Percentiles rank a stretch among this genome's conserved stretches.
Evolutionary conservation across 2,113 vertebrate genomes (phyloP).

Genomic region (Phaethon lepturus): DNA sequence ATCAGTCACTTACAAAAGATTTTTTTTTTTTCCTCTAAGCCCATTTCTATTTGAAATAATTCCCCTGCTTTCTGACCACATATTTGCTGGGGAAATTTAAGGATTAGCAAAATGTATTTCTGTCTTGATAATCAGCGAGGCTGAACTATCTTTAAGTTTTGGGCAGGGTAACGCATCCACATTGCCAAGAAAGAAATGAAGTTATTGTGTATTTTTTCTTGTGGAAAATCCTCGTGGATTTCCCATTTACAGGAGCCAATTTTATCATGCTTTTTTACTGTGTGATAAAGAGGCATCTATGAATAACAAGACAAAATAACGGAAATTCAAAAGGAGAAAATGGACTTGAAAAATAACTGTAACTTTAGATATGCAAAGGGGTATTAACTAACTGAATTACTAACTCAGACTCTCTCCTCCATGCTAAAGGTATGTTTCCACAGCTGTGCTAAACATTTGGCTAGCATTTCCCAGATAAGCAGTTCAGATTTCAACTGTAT

Average conservation of each 20-base stretch:
- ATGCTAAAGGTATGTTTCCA: conserved; percentile 49
- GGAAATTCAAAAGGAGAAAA: conserved; percentile 38
- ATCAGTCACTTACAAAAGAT: neutral
- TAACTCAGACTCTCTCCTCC: neutral
- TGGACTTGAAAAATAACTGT: conserved; percentile 6
- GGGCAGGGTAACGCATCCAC: neutral
- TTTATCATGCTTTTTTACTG: neutral
- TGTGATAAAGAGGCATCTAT: neutral
- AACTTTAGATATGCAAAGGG: conserved; percentile 32
- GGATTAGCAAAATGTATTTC: neutral
- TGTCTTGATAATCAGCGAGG: neutral
- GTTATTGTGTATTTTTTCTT: neutral
- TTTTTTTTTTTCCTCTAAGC: neutral
- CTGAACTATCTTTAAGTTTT: neutral
- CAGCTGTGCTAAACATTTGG: conserved; percentile 39
- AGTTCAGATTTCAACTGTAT: neutral
- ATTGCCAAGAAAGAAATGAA: conserved; percentile 23
- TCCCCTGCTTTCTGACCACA: neutral
- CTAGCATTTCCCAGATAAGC: neutral
- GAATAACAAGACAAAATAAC: conserved; percentile 24
- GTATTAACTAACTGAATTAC: conserved; percentile 3
- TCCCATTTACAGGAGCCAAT: conserved; percentile 1
- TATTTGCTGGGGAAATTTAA: neutral
- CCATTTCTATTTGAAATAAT: neutral
- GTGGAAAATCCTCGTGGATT: conserved; percentile 21